Evolutionary conservation across 2,888 invertebrate species (phyloP).

Genomic region (Cataglyphis livida): DNA sequence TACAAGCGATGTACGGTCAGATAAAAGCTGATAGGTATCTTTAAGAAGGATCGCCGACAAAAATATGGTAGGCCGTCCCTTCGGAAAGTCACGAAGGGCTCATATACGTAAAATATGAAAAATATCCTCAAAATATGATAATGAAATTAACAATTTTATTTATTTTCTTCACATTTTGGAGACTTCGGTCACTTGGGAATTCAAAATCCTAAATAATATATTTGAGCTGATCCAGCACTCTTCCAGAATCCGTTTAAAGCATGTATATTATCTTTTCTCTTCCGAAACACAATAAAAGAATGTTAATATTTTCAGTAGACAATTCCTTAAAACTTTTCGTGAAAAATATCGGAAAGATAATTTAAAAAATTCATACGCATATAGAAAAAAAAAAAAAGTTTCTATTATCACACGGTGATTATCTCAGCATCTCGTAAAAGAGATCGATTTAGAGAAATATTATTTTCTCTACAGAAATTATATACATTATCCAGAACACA

Average conservation of each 20-base stretch:
- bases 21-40: slow-evolving; percentile 75
- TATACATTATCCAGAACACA: neutral
- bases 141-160: slow-evolving; percentile 72
- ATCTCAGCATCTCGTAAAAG: neutral
- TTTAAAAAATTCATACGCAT: neutral
- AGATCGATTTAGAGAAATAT: neutral
- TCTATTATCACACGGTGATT: neutral
- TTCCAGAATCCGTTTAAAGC: neutral
- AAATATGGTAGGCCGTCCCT: slow-evolving; percentile 65
- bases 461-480: neutral
- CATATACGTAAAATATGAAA: slow-evolving; percentile 73
- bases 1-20: slow-evolving; percentile 75
- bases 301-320: neutral
- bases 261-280: neutral
- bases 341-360: neutral
- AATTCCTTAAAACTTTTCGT: neutral
- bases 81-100: slow-evolving; percentile 46
- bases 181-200: slow-evolving; percentile 56
- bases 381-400: neutral
- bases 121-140: slow-evolving; percentile 80
- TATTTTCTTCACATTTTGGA: slow-evolving; percentile 53
- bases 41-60: slow-evolving; percentile 72
- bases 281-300: neutral
- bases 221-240: neutral
- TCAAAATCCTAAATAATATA: neutral